phyloP scores from a whole-genome alignment of 1,140 invertebrate species.

The Sogatella furcifera region DNA sequence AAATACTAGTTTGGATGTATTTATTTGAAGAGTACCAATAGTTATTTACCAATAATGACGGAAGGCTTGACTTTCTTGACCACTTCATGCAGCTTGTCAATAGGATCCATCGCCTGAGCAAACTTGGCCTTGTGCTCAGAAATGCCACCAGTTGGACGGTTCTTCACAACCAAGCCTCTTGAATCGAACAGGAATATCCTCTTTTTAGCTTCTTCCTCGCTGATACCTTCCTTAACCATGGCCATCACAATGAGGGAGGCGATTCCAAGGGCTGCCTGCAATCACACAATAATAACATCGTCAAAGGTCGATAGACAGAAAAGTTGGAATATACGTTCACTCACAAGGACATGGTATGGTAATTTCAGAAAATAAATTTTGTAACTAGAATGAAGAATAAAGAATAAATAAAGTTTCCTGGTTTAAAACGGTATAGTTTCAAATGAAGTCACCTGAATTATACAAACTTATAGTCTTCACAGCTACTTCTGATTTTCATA shows the following conservation, averaged over 20 bases:
- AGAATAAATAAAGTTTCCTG: too few relatives aligned
- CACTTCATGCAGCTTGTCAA: conserved; percentile 61
- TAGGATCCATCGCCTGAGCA: conserved; percentile 55
- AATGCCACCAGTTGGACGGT: conserved; percentile 60
- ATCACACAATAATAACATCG: conserved; percentile 2
- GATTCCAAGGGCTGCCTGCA: conserved; percentile 72
- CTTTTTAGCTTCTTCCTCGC: conserved; percentile 52
- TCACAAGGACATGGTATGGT: not conserved
- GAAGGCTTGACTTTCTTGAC: conserved; percentile 69
- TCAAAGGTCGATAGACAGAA: not conserved
- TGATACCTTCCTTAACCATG: conserved; percentile 69
- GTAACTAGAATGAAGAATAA: too few relatives aligned
- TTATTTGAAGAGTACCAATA: too few relatives aligned
- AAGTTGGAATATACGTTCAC: not conserved
- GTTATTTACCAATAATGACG: conserved; percentile 64
- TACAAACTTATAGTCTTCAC: too few relatives aligned
- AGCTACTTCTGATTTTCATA: too few relatives aligned
- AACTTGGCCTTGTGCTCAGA: conserved; percentile 65
- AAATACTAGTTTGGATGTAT: too few relatives aligned
- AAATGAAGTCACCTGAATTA: too few relatives aligned
- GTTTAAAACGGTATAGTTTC: too few relatives aligned
- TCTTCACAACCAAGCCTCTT: conserved; percentile 65
- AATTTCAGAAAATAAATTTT: too few relatives aligned
- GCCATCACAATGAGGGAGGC: conserved; percentile 77
- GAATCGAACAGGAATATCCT: conserved; percentile 65